A percentile compares a stretch with the other conserved stretches of the same genome.
phyloP scores from a whole-genome alignment of 2,797 vertebrate genomes.

The Sciaenops ocellatus region DNA sequence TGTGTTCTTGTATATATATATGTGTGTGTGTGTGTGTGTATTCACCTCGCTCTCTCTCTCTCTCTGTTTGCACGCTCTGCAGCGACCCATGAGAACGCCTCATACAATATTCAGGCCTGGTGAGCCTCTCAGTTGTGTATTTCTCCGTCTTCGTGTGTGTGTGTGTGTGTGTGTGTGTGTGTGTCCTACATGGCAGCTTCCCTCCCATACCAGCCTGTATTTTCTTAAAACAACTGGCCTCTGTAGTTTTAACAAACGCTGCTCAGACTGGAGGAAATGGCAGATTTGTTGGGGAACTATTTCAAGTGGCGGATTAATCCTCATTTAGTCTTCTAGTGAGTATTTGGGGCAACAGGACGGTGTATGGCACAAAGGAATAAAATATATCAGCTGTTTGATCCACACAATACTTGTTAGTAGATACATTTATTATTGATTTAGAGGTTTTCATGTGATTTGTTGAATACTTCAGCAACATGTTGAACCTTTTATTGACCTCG shows the following conservation, averaged over 20 bases:
- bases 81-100: slow-evolving; percentile 80
- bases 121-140: slow-evolving; percentile 71
- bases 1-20: slow-evolving; percentile 38
- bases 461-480: background rate
- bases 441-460: background rate
- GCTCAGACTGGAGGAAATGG: background rate
- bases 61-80: slow-evolving; percentile 66
- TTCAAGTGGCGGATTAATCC: slow-evolving; percentile 2
- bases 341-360: background rate
- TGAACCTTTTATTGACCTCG: background rate
- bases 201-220: slow-evolving; percentile 31
- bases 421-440: background rate
- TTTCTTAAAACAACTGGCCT: background rate
- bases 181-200: slow-evolving; percentile 59
- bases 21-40: slow-evolving; percentile 30
- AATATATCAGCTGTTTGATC: background rate
- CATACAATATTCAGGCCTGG: slow-evolving; percentile 87
- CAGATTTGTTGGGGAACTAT: background rate
- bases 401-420: background rate
- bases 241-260: background rate
- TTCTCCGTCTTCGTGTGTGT: slow-evolving; percentile 15
- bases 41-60: slow-evolving; percentile 31
- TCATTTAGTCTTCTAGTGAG: background rate
- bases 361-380: background rate
- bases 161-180: slow-evolving; percentile 28